Evolutionary conservation across 2,888 invertebrate genomes (phyloP).

Genomic region (Metalampra italica): DNA sequence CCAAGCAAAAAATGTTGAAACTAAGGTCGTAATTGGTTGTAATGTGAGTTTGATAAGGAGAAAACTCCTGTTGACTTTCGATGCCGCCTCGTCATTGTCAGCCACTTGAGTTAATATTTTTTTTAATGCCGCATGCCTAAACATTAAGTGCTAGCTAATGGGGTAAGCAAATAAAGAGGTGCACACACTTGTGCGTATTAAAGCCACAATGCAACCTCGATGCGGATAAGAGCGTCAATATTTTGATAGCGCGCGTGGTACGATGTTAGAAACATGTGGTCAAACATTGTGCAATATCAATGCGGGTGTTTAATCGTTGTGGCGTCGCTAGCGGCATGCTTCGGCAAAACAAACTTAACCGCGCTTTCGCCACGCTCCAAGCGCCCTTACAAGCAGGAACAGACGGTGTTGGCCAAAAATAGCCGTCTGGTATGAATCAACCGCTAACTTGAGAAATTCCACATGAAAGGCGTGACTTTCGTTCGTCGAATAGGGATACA

Average conservation of each 20-base stretch:
- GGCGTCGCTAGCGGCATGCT: conserved; percentile 38
- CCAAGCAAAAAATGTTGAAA: conserved; percentile 51
- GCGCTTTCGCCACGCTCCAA: conserved; percentile 46
- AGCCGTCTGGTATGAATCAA: conserved; percentile 60
- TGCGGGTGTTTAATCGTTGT: conserved; percentile 52
- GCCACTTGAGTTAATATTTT: conserved; percentile 62
- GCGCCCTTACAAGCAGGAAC: conserved; percentile 28
- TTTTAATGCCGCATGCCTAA: conserved; percentile 51
- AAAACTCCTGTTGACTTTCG: conserved; percentile 45
- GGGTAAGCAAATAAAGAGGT: conserved; percentile 62
- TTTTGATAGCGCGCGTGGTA: conserved; percentile 71
- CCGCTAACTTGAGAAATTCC: conserved; percentile 63
- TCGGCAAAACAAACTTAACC: conserved; percentile 51
- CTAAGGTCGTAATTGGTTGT: conserved; percentile 50
- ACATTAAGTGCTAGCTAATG: conserved; percentile 65
- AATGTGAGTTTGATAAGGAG: conserved; percentile 56
- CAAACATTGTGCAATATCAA: conserved; percentile 70
- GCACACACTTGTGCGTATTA: conserved; percentile 59
- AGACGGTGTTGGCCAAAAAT: conserved; percentile 46
- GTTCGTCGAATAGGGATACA: conserved; percentile 46
- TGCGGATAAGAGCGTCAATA: conserved; percentile 74
- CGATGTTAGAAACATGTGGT: conserved; percentile 66
- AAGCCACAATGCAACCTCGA: conserved; percentile 59
- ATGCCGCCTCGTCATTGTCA: conserved; percentile 28
- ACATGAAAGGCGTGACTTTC: conserved; percentile 64